phyloP scores from a whole-genome alignment of 2,113 vertebrate genomes.

The Lophura nycthemera region DNA sequence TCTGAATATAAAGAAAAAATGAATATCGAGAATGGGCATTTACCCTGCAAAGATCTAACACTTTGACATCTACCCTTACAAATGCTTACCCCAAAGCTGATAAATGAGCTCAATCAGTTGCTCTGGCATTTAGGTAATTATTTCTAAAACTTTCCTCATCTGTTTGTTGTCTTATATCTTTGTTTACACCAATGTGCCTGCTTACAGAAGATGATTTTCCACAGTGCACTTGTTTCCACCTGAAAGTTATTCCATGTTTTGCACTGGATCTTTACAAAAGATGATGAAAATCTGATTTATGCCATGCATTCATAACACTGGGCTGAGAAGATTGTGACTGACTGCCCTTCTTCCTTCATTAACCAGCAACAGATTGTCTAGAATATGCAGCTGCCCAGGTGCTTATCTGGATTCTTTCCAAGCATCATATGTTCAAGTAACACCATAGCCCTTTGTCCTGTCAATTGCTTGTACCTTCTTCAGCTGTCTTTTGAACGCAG shows the following conservation, averaged over 20 bases:
- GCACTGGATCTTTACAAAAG: not conserved
- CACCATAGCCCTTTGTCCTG: not conserved
- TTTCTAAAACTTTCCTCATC: not conserved
- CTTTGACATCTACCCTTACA: not conserved
- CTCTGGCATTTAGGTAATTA: not conserved
- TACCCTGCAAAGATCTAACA: not conserved
- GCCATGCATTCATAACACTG: not conserved
- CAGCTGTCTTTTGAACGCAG: constrained; percentile 21
- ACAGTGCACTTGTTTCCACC: not conserved
- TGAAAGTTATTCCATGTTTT: not conserved
- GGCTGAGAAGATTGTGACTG: constrained; percentile 9
- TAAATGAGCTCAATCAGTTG: not conserved
- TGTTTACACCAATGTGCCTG: not conserved
- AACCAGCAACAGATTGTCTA: constrained; percentile 57
- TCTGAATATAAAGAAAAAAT: not conserved
- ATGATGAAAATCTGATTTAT: constrained; percentile 37
- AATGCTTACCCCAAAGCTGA: not conserved
- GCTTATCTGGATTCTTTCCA: constrained; percentile 44
- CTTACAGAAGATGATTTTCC: not conserved
- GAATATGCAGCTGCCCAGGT: constrained; percentile 35
- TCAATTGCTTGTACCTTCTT: constrained; percentile 5
- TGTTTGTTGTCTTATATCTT: not conserved
- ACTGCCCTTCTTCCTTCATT: not conserved
- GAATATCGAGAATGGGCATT: not conserved
- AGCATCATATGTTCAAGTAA: constrained; percentile 3